Conservation (phyloP, 2,888 invertebrate species). For the Caenorhabditis auriculariae region DNA sequence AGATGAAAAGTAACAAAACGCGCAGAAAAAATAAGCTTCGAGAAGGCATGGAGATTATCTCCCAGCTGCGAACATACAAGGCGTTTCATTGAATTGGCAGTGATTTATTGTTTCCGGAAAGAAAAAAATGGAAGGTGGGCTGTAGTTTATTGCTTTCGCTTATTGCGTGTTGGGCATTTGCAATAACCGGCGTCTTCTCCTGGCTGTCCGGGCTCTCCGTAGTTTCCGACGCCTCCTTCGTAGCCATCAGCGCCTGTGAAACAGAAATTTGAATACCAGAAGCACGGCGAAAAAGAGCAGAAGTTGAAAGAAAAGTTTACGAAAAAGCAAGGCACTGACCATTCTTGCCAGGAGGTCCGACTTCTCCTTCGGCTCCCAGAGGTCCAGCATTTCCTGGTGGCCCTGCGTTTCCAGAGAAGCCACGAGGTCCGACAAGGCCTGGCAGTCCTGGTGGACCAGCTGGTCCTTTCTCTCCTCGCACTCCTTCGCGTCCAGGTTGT, state of each 20-base stretch:
- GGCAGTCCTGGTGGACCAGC: constrained; percentile 65
- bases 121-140: too few relatives aligned
- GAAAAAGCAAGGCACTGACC: constrained; percentile 1
- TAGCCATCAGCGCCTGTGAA: constrained; percentile 65
- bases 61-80: too few relatives aligned
- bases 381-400: constrained; percentile 71
- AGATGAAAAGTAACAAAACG: too few relatives aligned
- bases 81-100: too few relatives aligned
- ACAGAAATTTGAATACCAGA: background rate
- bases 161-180: constrained; percentile 36
- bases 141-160: constrained; percentile 25
- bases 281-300: background rate
- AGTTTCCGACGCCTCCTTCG: constrained; percentile 56
- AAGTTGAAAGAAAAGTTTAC: background rate
- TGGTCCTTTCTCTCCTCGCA: constrained; percentile 67
- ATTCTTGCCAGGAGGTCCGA: constrained; percentile 70
- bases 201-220: constrained; percentile 64
- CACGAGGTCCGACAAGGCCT: constrained; percentile 66
- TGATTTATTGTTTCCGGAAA: too few relatives aligned
- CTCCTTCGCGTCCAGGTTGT: constrained; percentile 62
- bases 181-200: constrained; percentile 53
- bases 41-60: too few relatives aligned
- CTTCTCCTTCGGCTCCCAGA: constrained; percentile 68
- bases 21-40: too few relatives aligned
- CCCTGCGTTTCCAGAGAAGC: constrained; percentile 64